Evolutionary conservation across 2,888 invertebrate species (phyloP).

Genomic region (Megamerina dolium): DNA sequence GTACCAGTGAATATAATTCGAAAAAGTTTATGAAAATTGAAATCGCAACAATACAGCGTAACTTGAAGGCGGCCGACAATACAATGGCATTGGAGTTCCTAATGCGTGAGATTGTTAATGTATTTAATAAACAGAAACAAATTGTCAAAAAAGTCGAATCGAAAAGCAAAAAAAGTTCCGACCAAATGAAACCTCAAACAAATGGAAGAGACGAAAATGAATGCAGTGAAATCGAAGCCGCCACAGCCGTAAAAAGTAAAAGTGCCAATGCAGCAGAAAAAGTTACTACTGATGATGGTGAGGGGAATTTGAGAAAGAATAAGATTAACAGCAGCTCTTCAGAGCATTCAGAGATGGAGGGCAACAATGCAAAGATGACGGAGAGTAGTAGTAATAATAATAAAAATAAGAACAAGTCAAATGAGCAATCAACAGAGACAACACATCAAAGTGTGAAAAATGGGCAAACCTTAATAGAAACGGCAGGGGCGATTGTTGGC

Average conservation of each 20-base stretch:
- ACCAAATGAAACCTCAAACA: slow-evolving; percentile 16
- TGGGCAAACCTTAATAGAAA: slow-evolving; percentile 15
- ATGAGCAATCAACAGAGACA: slow-evolving; percentile 7
- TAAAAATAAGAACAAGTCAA: background rate
- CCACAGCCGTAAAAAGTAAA: slow-evolving; percentile 18
- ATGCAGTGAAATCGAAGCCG: slow-evolving; percentile 3
- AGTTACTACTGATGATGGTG: slow-evolving; percentile 13
- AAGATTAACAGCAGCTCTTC: background rate
- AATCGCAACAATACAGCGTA: slow-evolving; percentile 37
- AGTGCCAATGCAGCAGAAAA: slow-evolving; percentile 25
- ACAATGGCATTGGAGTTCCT: slow-evolving; percentile 39
- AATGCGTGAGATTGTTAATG: slow-evolving; percentile 36
- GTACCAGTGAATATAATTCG: slow-evolving; percentile 33
- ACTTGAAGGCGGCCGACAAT: slow-evolving; percentile 36
- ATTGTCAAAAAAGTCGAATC: slow-evolving; percentile 5
- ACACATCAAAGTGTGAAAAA: slow-evolving; percentile 23
- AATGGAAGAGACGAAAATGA: slow-evolving; percentile 6
- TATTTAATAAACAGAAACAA: slow-evolving; percentile 31
- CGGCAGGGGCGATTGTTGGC: background rate
- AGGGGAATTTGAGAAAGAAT: too few species aligned
- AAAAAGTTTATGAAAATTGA: slow-evolving; percentile 32
- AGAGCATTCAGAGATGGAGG: background rate
- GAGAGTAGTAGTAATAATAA: too few species aligned
- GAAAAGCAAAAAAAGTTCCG: background rate
- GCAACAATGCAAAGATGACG: too few species aligned